Evolutionary conservation across 2,888 invertebrate genomes (phyloP).

Genomic region (Labia minor): DNA sequence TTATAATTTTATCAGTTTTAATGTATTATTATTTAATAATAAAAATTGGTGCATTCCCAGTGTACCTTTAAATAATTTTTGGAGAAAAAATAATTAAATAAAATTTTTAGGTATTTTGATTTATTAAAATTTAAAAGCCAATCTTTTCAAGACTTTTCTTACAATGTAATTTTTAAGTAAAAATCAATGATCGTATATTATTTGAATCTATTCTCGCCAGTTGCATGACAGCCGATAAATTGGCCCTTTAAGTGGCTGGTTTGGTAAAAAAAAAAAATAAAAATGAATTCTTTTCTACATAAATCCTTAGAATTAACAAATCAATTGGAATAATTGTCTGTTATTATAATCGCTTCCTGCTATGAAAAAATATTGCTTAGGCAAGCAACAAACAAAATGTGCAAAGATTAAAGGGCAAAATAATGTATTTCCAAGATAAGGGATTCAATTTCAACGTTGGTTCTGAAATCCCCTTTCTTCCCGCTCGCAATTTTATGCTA

Average conservation of each 20-base stretch:
- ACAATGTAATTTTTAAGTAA: no score
- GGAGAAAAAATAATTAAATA: no score
- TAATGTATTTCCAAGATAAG: not conserved
- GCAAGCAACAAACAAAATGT: conserved; percentile 7
- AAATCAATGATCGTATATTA: no score
- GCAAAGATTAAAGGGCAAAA: not conserved
- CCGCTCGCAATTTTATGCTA: not conserved
- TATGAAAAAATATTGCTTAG: not conserved
- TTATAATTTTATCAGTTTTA: no score
- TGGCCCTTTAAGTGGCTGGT: not conserved
- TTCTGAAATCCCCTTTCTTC: not conserved
- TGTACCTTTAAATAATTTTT: no score
- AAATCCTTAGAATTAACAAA: not conserved
- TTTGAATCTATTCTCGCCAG: no score
- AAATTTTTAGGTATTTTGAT: no score
- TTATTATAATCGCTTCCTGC: not conserved
- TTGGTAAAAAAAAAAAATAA: not conserved
- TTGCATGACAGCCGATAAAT: not conserved
- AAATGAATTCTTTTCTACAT: not conserved
- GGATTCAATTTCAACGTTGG: not conserved
- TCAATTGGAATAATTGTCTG: conserved; percentile 13
- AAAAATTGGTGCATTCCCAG: no score
- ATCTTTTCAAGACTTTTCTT: no score
- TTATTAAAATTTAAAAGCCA: no score
- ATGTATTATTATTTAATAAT: no score